A percentile compares a stretch with the other conserved stretches of the same genome.
Conservation (phyloP, 2,797 vertebrate genomes). For the Myiotriccus ornatus region DNA sequence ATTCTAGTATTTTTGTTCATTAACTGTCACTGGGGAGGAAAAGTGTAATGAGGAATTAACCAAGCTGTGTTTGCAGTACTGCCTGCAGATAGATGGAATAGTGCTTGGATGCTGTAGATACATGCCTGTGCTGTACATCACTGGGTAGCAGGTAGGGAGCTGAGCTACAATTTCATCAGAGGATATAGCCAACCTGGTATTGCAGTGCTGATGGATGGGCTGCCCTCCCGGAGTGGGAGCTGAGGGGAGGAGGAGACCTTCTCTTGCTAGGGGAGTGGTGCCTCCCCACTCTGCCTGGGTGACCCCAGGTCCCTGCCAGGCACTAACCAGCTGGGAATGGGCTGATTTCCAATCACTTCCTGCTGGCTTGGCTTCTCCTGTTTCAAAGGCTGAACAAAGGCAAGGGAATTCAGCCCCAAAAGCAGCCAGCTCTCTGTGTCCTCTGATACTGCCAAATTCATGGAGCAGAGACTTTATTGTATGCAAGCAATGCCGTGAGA, state of each 20-base stretch:
- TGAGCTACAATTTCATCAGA: neutral
- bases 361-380: neutral
- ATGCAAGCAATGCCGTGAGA: neutral
- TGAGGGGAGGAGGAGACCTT: neutral
- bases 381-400: neutral
- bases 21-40: neutral
- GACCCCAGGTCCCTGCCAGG: neutral
- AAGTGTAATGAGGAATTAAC: neutral
- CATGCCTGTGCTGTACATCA: rapidly evolving
- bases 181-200: neutral
- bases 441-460: neutral
- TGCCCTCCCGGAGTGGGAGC: rapidly evolving
- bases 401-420: neutral
- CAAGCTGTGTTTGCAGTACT: neutral
- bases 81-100: neutral
- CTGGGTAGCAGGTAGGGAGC: neutral
- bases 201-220: neutral
- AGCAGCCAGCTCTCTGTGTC: neutral
- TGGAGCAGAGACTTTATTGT: neutral
- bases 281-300: neutral
- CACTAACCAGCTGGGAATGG: neutral
- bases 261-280: rapidly evolving
- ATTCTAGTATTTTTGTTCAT: slow-evolving; percentile 1
- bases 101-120: neutral
- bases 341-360: neutral